Evolutionary conservation across 1,140 invertebrate genomes (phyloP), one percentile per base, ranked within the genome.

Genomic region (Anastrepha ludens): DNA sequence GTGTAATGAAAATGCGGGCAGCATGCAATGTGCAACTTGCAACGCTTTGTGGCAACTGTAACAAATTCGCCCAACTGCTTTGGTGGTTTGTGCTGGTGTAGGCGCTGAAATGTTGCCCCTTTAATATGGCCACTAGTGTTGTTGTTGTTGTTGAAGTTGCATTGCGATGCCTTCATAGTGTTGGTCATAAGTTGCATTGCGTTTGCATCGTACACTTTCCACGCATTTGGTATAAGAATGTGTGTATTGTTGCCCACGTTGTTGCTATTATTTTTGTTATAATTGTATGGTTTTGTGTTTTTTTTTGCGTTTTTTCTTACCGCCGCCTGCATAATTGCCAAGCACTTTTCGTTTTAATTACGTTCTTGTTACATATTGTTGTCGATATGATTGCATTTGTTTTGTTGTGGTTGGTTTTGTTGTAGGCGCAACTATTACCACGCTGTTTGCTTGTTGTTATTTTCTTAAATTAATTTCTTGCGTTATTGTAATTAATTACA

Each of bases 61-160:
- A 47, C 67, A 47, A 29, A 29, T 29, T 29, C 29, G 29, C 29
- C 29, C 29, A 29, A 13, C 11, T 39, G 67, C 67, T 39, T 62
- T n/a, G 60, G 1, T 62, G n/a, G 29, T 29, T 29, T 13, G 60
- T 13, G 15, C 9, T 9, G 60, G 41, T 44, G 85, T 55, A 9
- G 29, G 17, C 39, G 86, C 44, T 91, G 91, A 62, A 62, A 62
- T 62, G n/a, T 17, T 62, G n/a, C 58, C 13, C 58, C 29, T 29
- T 29, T 29, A 29, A 29, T 29, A 29, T 29, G 29, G 50, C 11
- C 50, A 6, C 1, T 55, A 2, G 0, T 8, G 50, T 55, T 55
- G 50, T 55, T 55, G 50, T 55, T 55, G 50, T 5, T 55, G 9
- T 55, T 9, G 50, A 9, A 55, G 9, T 55, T 9, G 50, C 50